Base-by-base conservation (phyloP, 2,888 invertebrate species). In the Epinotia ramella region DNA sequence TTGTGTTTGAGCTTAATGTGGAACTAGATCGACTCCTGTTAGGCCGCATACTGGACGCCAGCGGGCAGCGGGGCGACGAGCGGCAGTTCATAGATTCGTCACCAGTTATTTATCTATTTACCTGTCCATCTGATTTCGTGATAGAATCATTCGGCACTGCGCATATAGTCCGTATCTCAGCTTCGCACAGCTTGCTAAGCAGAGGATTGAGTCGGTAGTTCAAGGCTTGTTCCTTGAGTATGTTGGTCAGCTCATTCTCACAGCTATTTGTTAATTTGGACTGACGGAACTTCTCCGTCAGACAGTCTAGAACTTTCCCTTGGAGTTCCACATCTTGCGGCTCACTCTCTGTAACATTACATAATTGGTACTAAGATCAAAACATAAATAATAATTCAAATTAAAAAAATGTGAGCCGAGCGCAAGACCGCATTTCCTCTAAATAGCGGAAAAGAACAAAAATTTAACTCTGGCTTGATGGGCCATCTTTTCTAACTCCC, bases 131-230 rank as follows among this genome's bases (percentile, higher is more conserved):
- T 59, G 92, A 87, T 80, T 89, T 92, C 5, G 94, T 93, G 64
- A 93, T 88, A 4, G 89, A 87, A 78, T 93, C 94, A 81, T 91
- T 89, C 62, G 91, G 88, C 13, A 91, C 87, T 74, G 94, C 89
- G 88, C 97, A 97, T 77, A 97, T 95, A 2, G 96, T 96, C 82
- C 96, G 95, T 81, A 97, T 95, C 90, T 97, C 97, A 9, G 95
- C 95, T 83, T 95, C 95, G 87, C 99, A 99, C 73, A 98, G 95
- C 72, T 96, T 96, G 77, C 97, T 96, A 49, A 99, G 95, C 62
- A 98, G 92, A 1, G 99, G 98, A 94, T 99, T 98, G 76, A 99
- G 95, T 82, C 98, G 96, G 86, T 98, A 97, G 90, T 99, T 98
- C 49, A 98, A 91, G 16, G 99, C 99, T 83, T 98, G 97, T 82